A percentile compares a stretch with the other conserved stretches of the same genome.
phyloP scores from a whole-genome alignment of 2,888 invertebrate species.

The Drosophila differens region DNA sequence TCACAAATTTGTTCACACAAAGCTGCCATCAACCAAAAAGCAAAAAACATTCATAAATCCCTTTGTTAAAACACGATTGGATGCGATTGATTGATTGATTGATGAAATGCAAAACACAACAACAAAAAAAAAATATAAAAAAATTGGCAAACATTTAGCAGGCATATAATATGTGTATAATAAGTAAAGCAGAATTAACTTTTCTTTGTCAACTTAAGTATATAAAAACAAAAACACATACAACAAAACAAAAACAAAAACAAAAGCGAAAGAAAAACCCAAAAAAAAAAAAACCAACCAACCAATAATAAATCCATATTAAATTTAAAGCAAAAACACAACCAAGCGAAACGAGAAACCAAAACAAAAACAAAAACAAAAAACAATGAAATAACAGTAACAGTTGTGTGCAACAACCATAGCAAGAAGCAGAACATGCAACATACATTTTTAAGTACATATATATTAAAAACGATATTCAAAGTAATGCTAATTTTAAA shows the following conservation, averaged over 20 bases:
- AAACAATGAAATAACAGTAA: conserved; percentile 40
- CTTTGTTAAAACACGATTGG: conserved; percentile 35
- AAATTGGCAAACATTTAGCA: conserved; percentile 52
- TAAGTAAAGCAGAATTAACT: conserved; percentile 44
- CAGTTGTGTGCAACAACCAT: conserved; percentile 69
- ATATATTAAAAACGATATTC: conserved; percentile 64
- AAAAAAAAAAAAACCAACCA: conserved; percentile 11
- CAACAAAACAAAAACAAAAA: conserved; percentile 3
- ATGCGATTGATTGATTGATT: conserved; percentile 36
- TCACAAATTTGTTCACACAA: conserved; percentile 43
- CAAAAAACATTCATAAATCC: conserved; percentile 32
- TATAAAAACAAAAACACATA: conserved; percentile 6
- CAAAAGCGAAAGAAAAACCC: background rate
- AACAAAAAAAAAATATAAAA: conserved; percentile 11
- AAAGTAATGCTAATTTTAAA: conserved; percentile 71
- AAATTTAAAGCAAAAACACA: conserved; percentile 41
- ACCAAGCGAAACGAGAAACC: conserved; percentile 31
- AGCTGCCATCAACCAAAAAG: conserved; percentile 47
- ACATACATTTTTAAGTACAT: conserved; percentile 74
- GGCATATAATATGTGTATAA: conserved; percentile 24
- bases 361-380: conserved; percentile 21
- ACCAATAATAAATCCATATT: conserved; percentile 57
- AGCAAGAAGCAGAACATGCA: conserved; percentile 52
- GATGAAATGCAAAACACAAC: conserved; percentile 22
- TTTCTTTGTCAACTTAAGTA: conserved; percentile 62